These are phyloP conservation scores for Pygmarrhopalites habei DNA, from an alignment of 1,140 invertebrate species.

Conservation along the genomic window DNA sequence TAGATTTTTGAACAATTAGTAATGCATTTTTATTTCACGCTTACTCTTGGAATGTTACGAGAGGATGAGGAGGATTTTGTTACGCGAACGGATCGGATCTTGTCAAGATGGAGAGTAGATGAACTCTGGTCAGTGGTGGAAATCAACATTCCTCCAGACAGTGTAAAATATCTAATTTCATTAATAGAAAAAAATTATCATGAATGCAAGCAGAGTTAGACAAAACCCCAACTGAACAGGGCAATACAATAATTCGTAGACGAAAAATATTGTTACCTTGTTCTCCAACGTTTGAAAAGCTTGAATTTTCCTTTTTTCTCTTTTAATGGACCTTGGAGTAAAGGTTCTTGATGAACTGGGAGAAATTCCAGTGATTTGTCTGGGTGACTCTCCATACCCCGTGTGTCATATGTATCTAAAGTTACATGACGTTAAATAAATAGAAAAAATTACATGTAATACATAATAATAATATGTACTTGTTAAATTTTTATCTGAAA, in stretches of 20 bases:
- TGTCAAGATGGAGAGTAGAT: constrained; percentile 63
- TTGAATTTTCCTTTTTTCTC: constrained; percentile 92
- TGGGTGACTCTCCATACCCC: constrained; percentile 6
- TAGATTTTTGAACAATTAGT: too few relatives aligned
- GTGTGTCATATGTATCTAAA: too few relatives aligned
- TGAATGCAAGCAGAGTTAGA: too few relatives aligned
- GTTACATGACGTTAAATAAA: too few relatives aligned
- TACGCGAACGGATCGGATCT: constrained; percentile 86
- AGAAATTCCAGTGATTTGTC: constrained; percentile 32
- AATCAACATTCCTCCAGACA: constrained; percentile 75
- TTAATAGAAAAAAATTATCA: too few relatives aligned
- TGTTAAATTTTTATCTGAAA: too few relatives aligned
- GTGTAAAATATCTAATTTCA: constrained; percentile 89
- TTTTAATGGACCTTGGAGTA: constrained; percentile 84
- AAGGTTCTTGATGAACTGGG: constrained; percentile 47
- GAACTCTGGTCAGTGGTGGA: constrained; percentile 31
- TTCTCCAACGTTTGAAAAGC: constrained; percentile 82
- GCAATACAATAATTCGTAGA: too few relatives aligned
- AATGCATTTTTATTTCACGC: too few relatives aligned
- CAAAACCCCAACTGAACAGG: too few relatives aligned
- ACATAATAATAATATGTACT: too few relatives aligned
- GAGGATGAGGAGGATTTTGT: constrained; percentile 47
- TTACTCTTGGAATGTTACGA: constrained; percentile 82
- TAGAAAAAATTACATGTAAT: too few relatives aligned
- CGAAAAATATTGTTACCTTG: too few relatives aligned